Evolutionary conservation across 2,797 vertebrate genomes (phyloP).

Genomic region (Prunella strophiata): DNA sequence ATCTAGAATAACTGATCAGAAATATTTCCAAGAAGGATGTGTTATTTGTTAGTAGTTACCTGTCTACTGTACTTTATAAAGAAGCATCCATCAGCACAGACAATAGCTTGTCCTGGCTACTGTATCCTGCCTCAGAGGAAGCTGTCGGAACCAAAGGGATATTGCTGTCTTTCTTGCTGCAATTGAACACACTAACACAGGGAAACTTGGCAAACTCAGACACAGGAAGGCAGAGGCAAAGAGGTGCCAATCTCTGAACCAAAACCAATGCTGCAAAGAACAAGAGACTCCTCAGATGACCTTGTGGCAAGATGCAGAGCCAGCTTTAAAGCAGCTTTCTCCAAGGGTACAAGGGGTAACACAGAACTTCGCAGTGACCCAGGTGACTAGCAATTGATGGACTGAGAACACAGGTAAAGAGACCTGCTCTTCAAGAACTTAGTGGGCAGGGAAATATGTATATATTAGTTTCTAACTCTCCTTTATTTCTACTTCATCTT

Average conservation of each 20-base stretch:
- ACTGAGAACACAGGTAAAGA: background rate
- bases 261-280: background rate
- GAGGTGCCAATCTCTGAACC: background rate
- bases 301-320: accelerated
- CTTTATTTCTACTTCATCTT: background rate
- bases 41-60: background rate
- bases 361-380: background rate
- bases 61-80: background rate
- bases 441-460: background rate
- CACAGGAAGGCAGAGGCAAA: background rate
- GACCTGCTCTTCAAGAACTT: background rate
- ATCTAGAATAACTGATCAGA: background rate
- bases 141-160: background rate
- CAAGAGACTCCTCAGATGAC: background rate
- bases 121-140: background rate
- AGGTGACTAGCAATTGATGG: background rate
- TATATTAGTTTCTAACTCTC: background rate
- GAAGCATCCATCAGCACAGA: background rate
- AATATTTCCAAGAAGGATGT: background rate
- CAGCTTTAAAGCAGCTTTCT: background rate
- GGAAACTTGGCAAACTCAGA: background rate
- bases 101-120: background rate
- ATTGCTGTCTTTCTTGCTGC: background rate
- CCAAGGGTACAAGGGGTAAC: background rate
- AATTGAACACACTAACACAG: background rate